Conservation (phyloP, 2,797 vertebrate genomes). For the Neopelma chrysocephalum region DNA sequence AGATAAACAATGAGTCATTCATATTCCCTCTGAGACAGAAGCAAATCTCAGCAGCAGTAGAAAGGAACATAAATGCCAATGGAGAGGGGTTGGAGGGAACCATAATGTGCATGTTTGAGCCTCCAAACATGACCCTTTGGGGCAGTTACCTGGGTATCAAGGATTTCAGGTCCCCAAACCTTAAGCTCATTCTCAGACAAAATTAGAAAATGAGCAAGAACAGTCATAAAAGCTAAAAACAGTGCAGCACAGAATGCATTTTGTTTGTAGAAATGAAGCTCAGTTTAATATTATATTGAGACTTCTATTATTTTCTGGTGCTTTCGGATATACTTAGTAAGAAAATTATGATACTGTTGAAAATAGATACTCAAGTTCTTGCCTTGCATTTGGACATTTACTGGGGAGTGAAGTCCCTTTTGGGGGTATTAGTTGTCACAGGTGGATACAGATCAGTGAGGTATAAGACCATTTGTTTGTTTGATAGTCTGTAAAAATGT, state of each 20-base stretch:
- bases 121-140: not conserved
- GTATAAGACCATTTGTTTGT: conserved; percentile 22
- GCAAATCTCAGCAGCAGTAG: not conserved
- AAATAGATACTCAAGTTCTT: not conserved
- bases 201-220: not conserved
- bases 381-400: not conserved
- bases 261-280: not conserved
- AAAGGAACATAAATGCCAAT: not conserved
- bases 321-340: not conserved
- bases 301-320: not conserved
- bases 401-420: not conserved
- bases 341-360: not conserved
- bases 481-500: not conserved
- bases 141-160: not conserved
- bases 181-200: not conserved
- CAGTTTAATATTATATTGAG: not conserved
- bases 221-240: not conserved
- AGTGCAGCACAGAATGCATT: not conserved
- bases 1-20: conserved; percentile 44
- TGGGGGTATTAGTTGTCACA: conserved; percentile 20
- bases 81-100: not conserved
- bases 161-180: not conserved
- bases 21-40: not conserved
- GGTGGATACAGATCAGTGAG: conserved; percentile 24
- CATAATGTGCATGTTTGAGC: not conserved